These are phyloP conservation scores for Trinectes maculatus DNA, from an alignment of 2,113 vertebrate species.

Conservation along the genomic window DNA sequence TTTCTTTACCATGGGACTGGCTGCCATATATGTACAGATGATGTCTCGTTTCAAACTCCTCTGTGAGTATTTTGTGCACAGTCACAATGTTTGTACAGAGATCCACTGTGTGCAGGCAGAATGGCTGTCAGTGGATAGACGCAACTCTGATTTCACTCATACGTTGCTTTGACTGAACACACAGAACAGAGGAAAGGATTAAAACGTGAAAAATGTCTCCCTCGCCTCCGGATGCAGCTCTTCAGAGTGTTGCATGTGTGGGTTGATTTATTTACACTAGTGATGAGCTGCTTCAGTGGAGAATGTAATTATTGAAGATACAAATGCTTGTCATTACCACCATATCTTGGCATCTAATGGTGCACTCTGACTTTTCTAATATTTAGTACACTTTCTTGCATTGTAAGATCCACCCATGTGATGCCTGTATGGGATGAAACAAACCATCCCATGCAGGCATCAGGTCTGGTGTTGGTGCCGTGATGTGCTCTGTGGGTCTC, in stretches of 20 bases:
- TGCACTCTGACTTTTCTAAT: background rate
- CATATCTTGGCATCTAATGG: background rate
- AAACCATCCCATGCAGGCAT: slow-evolving; percentile 1
- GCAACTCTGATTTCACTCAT: background rate
- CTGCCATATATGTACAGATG: slow-evolving; percentile 5
- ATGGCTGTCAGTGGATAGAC: slow-evolving; percentile 6
- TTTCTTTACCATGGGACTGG: background rate
- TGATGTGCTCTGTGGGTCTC: slow-evolving; percentile 47
- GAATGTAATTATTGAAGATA: background rate
- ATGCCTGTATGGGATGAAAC: slow-evolving; percentile 12
- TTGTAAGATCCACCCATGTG: background rate
- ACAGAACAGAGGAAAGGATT: too few species aligned
- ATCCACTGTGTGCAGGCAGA: slow-evolving; percentile 35
- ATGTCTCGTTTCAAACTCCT: background rate
- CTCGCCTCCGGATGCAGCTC: too few species aligned
- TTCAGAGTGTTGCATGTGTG: too few species aligned
- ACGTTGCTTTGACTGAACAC: too few species aligned
- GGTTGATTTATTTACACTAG: too few species aligned
- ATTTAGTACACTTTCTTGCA: too few species aligned
- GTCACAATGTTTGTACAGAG: slow-evolving; percentile 18
- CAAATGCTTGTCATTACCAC: background rate
- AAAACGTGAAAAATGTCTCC: too few species aligned
- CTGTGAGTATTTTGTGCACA: background rate
- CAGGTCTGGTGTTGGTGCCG: slow-evolving; percentile 3
- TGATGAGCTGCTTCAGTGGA: background rate